These are phyloP conservation scores for Aphaenogaster ashmeadi DNA, from an alignment of 1,140 invertebrate genomes.

Conservation along the genomic window DNA sequence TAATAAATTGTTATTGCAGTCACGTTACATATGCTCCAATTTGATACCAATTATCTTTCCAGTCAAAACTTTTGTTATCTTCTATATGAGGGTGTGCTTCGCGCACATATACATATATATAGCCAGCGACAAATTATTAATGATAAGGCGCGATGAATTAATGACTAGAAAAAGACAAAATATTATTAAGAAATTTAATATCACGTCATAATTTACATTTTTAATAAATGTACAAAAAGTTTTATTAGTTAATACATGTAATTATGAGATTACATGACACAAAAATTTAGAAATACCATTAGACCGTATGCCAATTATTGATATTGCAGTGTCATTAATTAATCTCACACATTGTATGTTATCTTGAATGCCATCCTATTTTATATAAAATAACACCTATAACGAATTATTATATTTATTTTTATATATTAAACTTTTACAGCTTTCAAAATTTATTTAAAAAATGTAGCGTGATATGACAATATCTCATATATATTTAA, in stretches of 20 bases:
- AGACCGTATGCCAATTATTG: background rate
- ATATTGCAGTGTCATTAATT: constrained; percentile 6
- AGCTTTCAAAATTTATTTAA: constrained; percentile 12
- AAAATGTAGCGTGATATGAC: background rate
- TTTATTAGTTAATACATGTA: background rate
- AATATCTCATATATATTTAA: background rate
- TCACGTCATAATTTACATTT: constrained; percentile 40
- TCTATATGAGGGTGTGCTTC: background rate
- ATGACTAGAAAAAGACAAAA: constrained; percentile 22
- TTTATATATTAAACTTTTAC: constrained; percentile 11
- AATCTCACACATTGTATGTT: constrained; percentile 2
- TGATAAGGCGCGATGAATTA: constrained; percentile 19
- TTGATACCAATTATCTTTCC: background rate
- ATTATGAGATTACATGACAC: constrained; percentile 1
- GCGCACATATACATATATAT: background rate
- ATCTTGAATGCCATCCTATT: background rate
- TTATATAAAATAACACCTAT: background rate
- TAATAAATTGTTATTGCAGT: background rate
- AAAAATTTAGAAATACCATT: constrained; percentile 25
- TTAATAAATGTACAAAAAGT: constrained; percentile 35
- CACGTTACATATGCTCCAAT: background rate
- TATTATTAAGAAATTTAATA: constrained; percentile 54
- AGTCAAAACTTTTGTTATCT: background rate
- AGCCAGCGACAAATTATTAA: background rate
- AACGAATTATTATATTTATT: background rate